A percentile compares a stretch with the other conserved stretches of the same genome.
Evolutionary conservation across 2,113 vertebrate genomes (phyloP).

Genomic region (Todiramphus chloris): DNA sequence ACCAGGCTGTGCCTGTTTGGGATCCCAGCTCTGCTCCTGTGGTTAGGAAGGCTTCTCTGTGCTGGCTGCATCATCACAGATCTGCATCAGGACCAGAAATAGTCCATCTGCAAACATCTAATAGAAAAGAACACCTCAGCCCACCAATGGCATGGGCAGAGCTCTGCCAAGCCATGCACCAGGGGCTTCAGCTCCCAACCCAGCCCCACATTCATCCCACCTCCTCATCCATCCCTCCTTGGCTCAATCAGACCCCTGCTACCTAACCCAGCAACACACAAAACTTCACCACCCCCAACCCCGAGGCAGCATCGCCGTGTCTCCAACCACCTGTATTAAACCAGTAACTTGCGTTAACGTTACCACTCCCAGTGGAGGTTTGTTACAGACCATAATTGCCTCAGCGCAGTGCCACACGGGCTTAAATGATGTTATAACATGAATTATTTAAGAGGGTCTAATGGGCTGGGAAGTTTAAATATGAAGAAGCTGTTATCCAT

Average conservation of each 20-base stretch:
- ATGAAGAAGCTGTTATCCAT: neutral
- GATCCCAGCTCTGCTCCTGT: neutral
- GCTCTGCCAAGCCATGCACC: neutral
- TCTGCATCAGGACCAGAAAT: neutral
- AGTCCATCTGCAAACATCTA: neutral
- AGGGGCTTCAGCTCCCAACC: neutral
- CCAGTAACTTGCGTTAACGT: neutral
- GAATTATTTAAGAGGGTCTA: neutral
- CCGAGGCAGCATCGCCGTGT: neutral
- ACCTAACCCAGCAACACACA: neutral
- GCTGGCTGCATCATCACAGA: neutral
- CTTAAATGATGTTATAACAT: neutral
- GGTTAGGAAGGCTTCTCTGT: neutral
- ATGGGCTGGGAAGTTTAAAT: neutral
- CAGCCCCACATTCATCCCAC: neutral
- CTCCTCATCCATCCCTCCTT: neutral
- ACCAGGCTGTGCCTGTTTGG: fast-evolving
- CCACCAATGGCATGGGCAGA: fast-evolving
- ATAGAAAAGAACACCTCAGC: neutral
- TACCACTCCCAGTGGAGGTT: neutral
- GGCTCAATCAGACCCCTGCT: neutral
- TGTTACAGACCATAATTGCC: neutral
- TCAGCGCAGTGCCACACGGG: neutral
- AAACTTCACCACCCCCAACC: neutral
- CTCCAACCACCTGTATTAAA: neutral